A percentile compares a stretch with the other conserved stretches of the same genome.
phyloP scores from a whole-genome alignment of 35 echinoderm and acorn worm species.

The Nesometra sesokonis region DNA sequence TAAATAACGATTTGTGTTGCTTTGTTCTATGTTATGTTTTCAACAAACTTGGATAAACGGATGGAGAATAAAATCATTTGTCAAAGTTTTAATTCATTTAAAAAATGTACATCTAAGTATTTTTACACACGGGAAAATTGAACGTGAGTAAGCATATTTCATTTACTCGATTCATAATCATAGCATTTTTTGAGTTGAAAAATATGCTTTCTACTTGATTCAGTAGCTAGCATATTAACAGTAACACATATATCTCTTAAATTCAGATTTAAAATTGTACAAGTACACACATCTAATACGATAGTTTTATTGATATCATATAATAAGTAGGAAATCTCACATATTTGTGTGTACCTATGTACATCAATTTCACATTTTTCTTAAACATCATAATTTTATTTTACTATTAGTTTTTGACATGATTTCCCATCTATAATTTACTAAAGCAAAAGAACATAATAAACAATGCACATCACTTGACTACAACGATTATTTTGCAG shows the following conservation, averaged over 20 bases:
- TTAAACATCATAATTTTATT: slow-evolving; percentile 1
- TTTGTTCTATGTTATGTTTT: background rate
- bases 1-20: too few relatives aligned
- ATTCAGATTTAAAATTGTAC: background rate
- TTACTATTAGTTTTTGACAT: background rate
- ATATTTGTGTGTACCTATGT: background rate
- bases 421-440: background rate
- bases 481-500: background rate
- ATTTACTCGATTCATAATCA: background rate
- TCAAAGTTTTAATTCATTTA: background rate
- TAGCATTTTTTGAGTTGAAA: background rate
- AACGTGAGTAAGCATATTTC: background rate
- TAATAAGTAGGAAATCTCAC: background rate
- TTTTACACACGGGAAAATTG: background rate
- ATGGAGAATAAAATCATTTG: background rate
- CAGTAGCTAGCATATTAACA: background rate
- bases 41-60: background rate
- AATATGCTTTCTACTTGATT: background rate
- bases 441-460: slow-evolving; percentile 1
- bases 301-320: background rate
- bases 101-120: background rate
- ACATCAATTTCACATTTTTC: background rate
- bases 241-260: background rate
- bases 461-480: background rate
- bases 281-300: background rate